Evolutionary conservation across 2,113 vertebrate genomes (phyloP).

Genomic region (Anarrhichthys ocellatus): DNA sequence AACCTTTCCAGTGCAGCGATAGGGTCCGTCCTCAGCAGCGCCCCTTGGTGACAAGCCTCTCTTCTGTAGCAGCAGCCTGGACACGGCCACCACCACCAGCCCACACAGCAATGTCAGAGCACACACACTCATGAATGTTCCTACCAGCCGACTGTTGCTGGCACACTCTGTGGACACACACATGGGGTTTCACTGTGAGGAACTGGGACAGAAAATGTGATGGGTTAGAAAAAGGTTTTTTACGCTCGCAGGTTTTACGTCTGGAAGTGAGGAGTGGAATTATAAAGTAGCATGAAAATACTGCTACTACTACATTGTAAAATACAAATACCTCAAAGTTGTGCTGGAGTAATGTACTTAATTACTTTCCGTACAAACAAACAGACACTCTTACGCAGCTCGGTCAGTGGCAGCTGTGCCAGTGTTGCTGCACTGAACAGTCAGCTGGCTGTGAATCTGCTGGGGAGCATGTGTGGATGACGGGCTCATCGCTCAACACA

Average conservation of each 20-base stretch:
- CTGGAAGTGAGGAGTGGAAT: background rate
- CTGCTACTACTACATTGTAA: background rate
- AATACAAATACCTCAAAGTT: background rate
- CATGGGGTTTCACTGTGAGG: background rate
- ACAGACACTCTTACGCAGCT: slow-evolving; percentile 1
- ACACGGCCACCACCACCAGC: slow-evolving; percentile 89
- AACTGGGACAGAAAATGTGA: background rate
- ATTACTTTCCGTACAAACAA: slow-evolving; percentile 5
- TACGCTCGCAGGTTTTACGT: background rate
- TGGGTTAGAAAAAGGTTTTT: background rate
- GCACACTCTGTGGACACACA: slow-evolving; percentile 87
- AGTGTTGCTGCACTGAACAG: slow-evolving; percentile 41
- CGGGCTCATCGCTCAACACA: slow-evolving; percentile 65
- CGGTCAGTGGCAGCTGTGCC: slow-evolving; percentile 47
- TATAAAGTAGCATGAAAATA: background rate
- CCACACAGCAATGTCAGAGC: slow-evolving; percentile 93
- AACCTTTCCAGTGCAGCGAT: slow-evolving; percentile 89
- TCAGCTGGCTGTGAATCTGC: slow-evolving; percentile 55
- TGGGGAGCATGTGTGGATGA: slow-evolving; percentile 74
- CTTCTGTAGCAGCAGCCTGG: slow-evolving; percentile 88
- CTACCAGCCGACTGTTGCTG: slow-evolving; percentile 86
- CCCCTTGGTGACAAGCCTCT: slow-evolving; percentile 81
- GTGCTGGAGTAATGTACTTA: background rate
- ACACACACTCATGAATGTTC: slow-evolving; percentile 93
- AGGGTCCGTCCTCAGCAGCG: slow-evolving; percentile 81